Evolutionary conservation across 2,888 invertebrate genomes (phyloP).

Genomic region (Aspidiotus destructor): DNA sequence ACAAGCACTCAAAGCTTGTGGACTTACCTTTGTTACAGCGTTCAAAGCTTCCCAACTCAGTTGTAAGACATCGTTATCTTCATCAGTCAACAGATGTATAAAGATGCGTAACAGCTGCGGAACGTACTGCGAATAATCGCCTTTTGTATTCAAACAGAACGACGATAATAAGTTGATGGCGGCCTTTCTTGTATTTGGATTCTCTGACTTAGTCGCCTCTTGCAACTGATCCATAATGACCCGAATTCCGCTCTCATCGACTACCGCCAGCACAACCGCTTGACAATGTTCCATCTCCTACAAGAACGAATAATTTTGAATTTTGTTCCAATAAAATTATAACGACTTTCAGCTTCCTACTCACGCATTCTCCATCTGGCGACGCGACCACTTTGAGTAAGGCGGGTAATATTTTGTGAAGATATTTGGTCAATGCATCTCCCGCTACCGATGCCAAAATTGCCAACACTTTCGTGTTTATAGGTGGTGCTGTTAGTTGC

Average conservation of each 20-base stretch:
- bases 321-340: neutral
- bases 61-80: constrained; percentile 67
- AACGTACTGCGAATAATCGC: constrained; percentile 77
- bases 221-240: constrained; percentile 79
- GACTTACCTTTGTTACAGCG: constrained; percentile 67
- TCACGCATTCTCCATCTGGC: constrained; percentile 28
- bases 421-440: constrained; percentile 78
- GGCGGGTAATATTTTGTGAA: constrained; percentile 86
- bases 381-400: constrained; percentile 47
- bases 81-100: constrained; percentile 71
- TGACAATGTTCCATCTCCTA: constrained; percentile 85
- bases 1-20: constrained; percentile 12
- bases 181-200: constrained; percentile 59
- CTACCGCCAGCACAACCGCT: constrained; percentile 81
- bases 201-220: constrained; percentile 59
- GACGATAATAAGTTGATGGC: constrained; percentile 79
- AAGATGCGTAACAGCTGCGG: constrained; percentile 79
- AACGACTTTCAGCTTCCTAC: neutral
- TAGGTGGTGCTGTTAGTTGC: constrained; percentile 76
- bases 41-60: constrained; percentile 86
- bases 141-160: constrained; percentile 80
- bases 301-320: neutral
- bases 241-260: constrained; percentile 76
- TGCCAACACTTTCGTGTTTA: constrained; percentile 87
- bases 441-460: constrained; percentile 91